A percentile compares a stretch with the other conserved stretches of the same genome.
phyloP scores from a whole-genome alignment of 2,113 vertebrate species.

The Tylochromis polylepis region DNA sequence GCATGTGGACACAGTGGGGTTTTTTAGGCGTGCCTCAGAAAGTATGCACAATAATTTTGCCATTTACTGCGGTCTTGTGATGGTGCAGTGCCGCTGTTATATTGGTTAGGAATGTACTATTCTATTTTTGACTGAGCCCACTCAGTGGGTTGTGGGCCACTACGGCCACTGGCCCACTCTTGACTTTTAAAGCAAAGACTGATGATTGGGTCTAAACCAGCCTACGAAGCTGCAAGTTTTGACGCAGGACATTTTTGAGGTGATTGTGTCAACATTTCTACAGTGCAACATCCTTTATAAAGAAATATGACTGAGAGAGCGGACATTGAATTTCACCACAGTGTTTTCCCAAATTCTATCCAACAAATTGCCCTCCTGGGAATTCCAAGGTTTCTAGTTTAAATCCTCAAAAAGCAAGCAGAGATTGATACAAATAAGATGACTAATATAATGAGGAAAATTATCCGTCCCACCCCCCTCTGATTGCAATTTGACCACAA shows the following conservation, averaged over 20 bases:
- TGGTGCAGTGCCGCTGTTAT: slow-evolving; percentile 75
- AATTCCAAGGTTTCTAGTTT: slow-evolving; percentile 51
- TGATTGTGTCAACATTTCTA: slow-evolving; percentile 63
- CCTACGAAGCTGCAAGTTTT: slow-evolving; percentile 24
- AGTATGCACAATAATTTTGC: slow-evolving; percentile 76
- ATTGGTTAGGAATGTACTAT: slow-evolving; percentile 77
- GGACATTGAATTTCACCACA: slow-evolving; percentile 50
- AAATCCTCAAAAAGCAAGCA: background rate
- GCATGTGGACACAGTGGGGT: slow-evolving; percentile 68
- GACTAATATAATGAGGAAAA: slow-evolving; percentile 32
- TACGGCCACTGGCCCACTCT: slow-evolving; percentile 60
- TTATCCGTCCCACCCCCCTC: background rate
- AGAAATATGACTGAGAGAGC: slow-evolving; percentile 46
- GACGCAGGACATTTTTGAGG: slow-evolving; percentile 71
- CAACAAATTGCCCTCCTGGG: slow-evolving; percentile 52
- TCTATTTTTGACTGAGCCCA: slow-evolving; percentile 72
- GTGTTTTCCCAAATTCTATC: slow-evolving; percentile 54
- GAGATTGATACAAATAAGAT: slow-evolving; percentile 33
- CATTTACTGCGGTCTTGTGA: slow-evolving; percentile 77
- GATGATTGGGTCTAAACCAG: slow-evolving; percentile 21
- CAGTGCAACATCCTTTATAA: slow-evolving; percentile 50
- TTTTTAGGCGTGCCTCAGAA: slow-evolving; percentile 74
- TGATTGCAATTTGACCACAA: slow-evolving; percentile 47
- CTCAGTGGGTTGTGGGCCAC: slow-evolving; percentile 66
- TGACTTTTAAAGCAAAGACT: slow-evolving; percentile 59